These are phyloP conservation scores for Caenorhabditis sinica DNA, from an alignment of 2,888 invertebrate genomes.

Conservation along the genomic window DNA sequence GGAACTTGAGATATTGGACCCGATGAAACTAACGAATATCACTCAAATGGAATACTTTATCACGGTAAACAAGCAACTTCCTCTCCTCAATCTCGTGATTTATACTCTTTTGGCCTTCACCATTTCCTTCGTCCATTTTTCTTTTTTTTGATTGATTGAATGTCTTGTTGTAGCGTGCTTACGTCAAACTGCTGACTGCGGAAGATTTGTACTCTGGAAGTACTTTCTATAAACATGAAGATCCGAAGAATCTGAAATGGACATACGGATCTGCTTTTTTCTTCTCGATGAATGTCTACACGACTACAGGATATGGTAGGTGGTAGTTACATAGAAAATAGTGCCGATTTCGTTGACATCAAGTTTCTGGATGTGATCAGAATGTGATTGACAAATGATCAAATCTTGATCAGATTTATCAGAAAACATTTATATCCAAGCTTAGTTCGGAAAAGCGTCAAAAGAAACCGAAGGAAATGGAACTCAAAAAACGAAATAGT, in stretches of 20 bases:
- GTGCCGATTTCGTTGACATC: no score
- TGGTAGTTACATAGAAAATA: neutral
- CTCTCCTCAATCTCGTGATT: constrained; percentile 28
- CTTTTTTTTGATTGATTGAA: constrained; percentile 32
- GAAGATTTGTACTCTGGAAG: constrained; percentile 72
- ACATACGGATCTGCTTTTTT: constrained; percentile 72
- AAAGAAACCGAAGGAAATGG: no score
- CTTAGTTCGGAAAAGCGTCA: no score
- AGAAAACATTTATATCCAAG: no score
- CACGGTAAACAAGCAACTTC: constrained; percentile 51
- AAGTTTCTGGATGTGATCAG: no score
- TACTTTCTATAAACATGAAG: constrained; percentile 71
- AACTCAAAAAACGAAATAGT: neutral
- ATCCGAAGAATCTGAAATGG: constrained; percentile 70
- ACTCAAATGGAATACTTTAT: constrained; percentile 64
- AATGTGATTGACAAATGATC: no score
- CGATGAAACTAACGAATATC: constrained; percentile 64
- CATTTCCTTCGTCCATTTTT: constrained; percentile 13
- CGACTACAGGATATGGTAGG: constrained; percentile 75
- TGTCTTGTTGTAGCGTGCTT: constrained; percentile 68
- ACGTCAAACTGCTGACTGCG: constrained; percentile 68
- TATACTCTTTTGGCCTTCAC: constrained; percentile 16
- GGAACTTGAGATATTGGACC: constrained; percentile 65
- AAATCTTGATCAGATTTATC: no score
- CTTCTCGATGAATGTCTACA: constrained; percentile 75